Percentiles rank a stretch among this genome's conserved stretches.
These are phyloP conservation scores for Acrocephalus scirpaceus DNA, from an alignment of 2,797 vertebrate genomes.

Conservation along the genomic window DNA sequence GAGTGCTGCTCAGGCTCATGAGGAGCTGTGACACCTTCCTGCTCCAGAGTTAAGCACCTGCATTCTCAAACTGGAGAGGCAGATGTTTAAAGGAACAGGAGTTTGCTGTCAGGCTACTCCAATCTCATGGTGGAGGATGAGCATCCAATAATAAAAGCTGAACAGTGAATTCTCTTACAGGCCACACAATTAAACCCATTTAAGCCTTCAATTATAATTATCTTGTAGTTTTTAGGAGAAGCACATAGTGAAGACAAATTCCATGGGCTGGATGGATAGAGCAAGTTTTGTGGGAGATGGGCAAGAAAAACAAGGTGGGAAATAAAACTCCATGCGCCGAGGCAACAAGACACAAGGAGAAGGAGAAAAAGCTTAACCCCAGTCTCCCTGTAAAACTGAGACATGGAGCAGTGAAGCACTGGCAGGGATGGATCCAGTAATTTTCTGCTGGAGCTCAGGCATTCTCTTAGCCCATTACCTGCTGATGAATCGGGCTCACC, in stretches of 20 bases:
- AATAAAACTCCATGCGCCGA: not conserved
- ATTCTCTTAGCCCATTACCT: not conserved
- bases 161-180: not conserved
- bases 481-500: not conserved
- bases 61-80: not conserved
- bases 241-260: not conserved
- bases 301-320: not conserved
- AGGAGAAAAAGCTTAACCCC: not conserved
- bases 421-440: not conserved
- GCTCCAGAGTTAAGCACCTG: not conserved
- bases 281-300: not conserved
- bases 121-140: not conserved
- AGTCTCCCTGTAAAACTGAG: not conserved
- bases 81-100: not conserved
- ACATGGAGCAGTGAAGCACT: not conserved
- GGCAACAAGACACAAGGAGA: not conserved
- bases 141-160: not conserved
- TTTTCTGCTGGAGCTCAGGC: conserved; percentile 19
- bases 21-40: not conserved
- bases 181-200: not conserved
- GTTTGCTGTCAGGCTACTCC: not conserved
- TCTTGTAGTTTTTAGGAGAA: not conserved
- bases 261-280: not conserved
- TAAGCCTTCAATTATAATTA: not conserved
- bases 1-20: not conserved